phyloP scores from a whole-genome alignment of 1,140 invertebrate species.

The Steinernema khuongi region DNA sequence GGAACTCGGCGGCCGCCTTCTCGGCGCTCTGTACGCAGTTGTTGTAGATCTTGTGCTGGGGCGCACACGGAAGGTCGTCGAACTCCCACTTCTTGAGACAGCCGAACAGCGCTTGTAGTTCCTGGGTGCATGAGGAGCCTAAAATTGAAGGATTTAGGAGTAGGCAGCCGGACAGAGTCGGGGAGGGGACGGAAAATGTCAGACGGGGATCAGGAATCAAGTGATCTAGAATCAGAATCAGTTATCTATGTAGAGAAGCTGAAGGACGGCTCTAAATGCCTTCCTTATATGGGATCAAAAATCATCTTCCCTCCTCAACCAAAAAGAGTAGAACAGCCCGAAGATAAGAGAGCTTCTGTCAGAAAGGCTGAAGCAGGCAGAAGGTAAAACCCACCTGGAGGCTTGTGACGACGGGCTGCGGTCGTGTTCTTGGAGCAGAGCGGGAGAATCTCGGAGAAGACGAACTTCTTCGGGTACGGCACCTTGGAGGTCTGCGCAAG shows the following conservation, averaged over 20 bases:
- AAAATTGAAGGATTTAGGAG: slow-evolving; percentile 12
- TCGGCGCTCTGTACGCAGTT: slow-evolving; percentile 42
- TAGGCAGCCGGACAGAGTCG: not conserved
- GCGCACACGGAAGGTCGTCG: slow-evolving; percentile 49
- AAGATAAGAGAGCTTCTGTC: too few species aligned
- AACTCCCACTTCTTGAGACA: slow-evolving; percentile 56
- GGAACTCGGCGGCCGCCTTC: slow-evolving; percentile 35
- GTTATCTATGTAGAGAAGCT: not conserved
- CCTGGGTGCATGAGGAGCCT: slow-evolving; percentile 48
- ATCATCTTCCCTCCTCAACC: too few species aligned
- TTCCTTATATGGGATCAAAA: too few species aligned
- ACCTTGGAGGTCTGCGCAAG: slow-evolving; percentile 24
- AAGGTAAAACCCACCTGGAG: slow-evolving; percentile 26
- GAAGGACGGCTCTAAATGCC: not conserved
- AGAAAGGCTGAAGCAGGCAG: not conserved
- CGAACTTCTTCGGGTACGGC: slow-evolving; percentile 27
- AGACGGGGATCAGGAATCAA: too few species aligned
- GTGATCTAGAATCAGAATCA: too few species aligned
- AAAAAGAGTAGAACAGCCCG: too few species aligned
- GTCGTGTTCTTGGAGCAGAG: slow-evolving; percentile 29
- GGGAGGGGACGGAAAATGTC: too few species aligned
- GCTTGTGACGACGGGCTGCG: slow-evolving; percentile 8
- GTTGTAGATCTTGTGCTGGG: slow-evolving; percentile 45
- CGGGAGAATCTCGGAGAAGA: slow-evolving; percentile 34
- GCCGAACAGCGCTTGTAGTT: slow-evolving; percentile 48